These are phyloP conservation scores for Orthosia gothica DNA, from an alignment of 2,888 invertebrate genomes.

Conservation along the genomic window DNA sequence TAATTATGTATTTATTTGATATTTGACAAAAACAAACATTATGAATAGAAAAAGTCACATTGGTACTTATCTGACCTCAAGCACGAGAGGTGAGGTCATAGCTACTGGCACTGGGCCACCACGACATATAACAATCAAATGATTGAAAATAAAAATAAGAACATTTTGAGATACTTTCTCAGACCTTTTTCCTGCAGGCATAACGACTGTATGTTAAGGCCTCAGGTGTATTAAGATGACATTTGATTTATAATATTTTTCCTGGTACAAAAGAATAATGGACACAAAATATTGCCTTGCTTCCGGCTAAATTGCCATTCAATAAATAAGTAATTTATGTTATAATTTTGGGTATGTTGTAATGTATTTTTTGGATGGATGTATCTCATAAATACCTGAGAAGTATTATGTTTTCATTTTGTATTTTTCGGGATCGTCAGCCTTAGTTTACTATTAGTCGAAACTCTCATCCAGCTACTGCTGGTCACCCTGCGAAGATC, in stretches of 20 bases:
- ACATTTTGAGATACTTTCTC: not conserved
- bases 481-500: no score
- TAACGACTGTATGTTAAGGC: not conserved
- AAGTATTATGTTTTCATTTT: not conserved
- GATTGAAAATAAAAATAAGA: not conserved
- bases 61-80: no score
- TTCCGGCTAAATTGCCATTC: not conserved
- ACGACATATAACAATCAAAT: not conserved
- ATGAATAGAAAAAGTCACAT: no score
- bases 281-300: constrained; percentile 4
- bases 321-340: not conserved
- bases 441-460: not conserved
- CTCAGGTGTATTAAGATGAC: constrained; percentile 28
- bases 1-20: no score
- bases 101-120: no score
- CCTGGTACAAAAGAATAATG: constrained; percentile 15
- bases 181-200: not conserved
- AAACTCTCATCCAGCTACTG: no score
- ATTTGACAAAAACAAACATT: no score
- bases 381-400: not conserved
- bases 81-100: no score
- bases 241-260: constrained; percentile 28
- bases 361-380: not conserved
- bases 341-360: constrained; percentile 4
- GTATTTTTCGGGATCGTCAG: not conserved